Percentiles rank a stretch among this genome's conserved stretches.
These are phyloP conservation scores for Euzophera pinguis DNA, from an alignment of 2,888 invertebrate genomes.

Conservation along the genomic window DNA sequence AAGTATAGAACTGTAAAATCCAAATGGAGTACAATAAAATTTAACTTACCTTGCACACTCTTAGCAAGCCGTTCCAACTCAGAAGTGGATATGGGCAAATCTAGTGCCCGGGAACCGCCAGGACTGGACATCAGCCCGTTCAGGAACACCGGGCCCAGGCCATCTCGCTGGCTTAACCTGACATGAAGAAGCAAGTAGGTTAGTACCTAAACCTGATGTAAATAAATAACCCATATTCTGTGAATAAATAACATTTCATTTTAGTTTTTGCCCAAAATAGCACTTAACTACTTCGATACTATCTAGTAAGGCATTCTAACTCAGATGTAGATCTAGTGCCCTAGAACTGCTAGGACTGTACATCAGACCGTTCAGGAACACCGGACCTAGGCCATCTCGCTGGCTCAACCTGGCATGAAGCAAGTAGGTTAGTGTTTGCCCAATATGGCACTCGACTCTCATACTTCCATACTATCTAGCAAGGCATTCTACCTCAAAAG, in stretches of 20 bases:
- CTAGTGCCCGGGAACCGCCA: slow-evolving; percentile 49
- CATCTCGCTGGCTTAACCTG: slow-evolving; percentile 41
- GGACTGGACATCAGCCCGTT: slow-evolving; percentile 58
- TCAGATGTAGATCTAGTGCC: slow-evolving; percentile 59
- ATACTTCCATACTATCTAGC: no score
- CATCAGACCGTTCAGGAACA: slow-evolving; percentile 45
- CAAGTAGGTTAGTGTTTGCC: no score
- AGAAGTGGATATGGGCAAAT: slow-evolving; percentile 60
- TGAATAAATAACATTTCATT: no score
- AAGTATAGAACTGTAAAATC: no score
- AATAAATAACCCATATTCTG: no score
- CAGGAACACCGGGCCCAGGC: slow-evolving; percentile 36
- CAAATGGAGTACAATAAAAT: no score
- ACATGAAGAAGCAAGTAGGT: no score
- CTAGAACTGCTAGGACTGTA: slow-evolving; percentile 56
- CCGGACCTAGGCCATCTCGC: slow-evolving; percentile 37
- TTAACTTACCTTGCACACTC: slow-evolving; percentile 57
- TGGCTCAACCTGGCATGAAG: slow-evolving; percentile 38
- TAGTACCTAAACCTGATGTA: no score
- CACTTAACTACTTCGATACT: no score
- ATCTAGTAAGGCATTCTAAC: slow-evolving; percentile 61
- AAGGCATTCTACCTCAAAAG: no score
- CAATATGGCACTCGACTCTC: no score
- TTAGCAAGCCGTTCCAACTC: slow-evolving; percentile 66
- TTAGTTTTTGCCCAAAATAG: no score